Evolutionary conservation across 2,113 vertebrate species (phyloP).

Genomic region (Machaerirhynchus nigripectus): DNA sequence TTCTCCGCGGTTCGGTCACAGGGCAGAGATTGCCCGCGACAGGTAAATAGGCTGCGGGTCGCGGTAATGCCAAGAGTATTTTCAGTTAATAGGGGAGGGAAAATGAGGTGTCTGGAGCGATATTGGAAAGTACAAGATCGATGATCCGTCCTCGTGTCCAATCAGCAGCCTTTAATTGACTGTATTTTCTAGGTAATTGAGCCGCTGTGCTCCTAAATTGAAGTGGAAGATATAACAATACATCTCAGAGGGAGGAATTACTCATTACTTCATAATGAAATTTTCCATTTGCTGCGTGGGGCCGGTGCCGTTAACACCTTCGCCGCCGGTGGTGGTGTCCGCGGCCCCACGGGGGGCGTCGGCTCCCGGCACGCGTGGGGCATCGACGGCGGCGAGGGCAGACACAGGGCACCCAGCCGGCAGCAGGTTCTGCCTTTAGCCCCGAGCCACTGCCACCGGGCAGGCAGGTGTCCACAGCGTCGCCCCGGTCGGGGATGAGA

Average conservation of each 20-base stretch:
- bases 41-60: constrained; percentile 88
- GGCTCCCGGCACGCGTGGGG: not conserved
- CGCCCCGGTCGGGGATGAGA: not conserved
- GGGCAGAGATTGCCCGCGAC: constrained; percentile 86
- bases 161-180: constrained; percentile 93
- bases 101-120: constrained; percentile 90
- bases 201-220: constrained; percentile 81
- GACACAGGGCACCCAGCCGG: not conserved
- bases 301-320: not conserved
- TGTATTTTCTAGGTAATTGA: constrained; percentile 88
- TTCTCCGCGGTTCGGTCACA: constrained; percentile 54
- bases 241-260: constrained; percentile 79
- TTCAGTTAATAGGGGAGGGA: constrained; percentile 89
- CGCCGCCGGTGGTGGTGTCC: not conserved
- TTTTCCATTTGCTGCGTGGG: constrained; percentile 75
- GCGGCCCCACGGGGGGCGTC: not conserved
- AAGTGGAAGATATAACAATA: constrained; percentile 83
- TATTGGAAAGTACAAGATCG: constrained; percentile 93
- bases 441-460: not conserved
- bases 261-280: constrained; percentile 82
- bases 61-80: constrained; percentile 85
- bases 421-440: not conserved
- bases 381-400: not conserved
- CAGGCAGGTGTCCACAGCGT: not conserved
- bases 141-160: constrained; percentile 86